Conservation (phyloP, 2,888 invertebrate genomes). For the Aplocera efformata region DNA sequence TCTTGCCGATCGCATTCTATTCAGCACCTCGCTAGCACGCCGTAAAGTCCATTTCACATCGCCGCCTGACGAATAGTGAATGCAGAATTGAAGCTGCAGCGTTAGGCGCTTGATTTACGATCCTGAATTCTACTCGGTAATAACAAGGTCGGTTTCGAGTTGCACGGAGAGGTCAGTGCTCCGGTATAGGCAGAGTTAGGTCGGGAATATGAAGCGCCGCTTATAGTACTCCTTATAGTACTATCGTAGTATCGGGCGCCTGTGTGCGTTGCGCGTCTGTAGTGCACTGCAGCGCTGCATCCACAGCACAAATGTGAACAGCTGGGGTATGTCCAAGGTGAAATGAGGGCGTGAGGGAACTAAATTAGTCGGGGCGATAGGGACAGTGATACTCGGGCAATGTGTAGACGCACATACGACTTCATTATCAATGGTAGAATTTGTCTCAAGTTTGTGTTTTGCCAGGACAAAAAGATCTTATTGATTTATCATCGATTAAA, state of each 20-base stretch:
- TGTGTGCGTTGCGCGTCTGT: constrained; percentile 41
- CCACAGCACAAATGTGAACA: constrained; percentile 3
- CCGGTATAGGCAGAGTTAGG: constrained; percentile 57
- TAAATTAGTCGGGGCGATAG: no score
- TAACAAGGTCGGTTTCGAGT: constrained; percentile 37
- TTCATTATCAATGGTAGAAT: no score
- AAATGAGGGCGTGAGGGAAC: no score
- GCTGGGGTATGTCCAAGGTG: no score
- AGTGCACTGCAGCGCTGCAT: constrained; percentile 44
- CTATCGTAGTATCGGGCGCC: constrained; percentile 58
- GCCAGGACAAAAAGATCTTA: no score
- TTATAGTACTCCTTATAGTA: constrained; percentile 73
- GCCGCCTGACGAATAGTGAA: constrained; percentile 5
- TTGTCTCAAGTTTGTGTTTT: no score
- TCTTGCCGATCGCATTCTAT: constrained; percentile 17
- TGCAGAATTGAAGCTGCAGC: constrained; percentile 25
- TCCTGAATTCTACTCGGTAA: constrained; percentile 24
- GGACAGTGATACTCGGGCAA: no score
- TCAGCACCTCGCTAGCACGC: constrained; percentile 30
- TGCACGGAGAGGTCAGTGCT: constrained; percentile 29
- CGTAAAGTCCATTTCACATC: constrained; percentile 35
- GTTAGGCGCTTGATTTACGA: constrained; percentile 16
- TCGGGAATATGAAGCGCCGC: constrained; percentile 68
- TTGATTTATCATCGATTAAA: no score
- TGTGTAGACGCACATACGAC: no score